Base-by-base conservation (phyloP, 2,888 invertebrate species). In the Watsonalla binaria region DNA sequence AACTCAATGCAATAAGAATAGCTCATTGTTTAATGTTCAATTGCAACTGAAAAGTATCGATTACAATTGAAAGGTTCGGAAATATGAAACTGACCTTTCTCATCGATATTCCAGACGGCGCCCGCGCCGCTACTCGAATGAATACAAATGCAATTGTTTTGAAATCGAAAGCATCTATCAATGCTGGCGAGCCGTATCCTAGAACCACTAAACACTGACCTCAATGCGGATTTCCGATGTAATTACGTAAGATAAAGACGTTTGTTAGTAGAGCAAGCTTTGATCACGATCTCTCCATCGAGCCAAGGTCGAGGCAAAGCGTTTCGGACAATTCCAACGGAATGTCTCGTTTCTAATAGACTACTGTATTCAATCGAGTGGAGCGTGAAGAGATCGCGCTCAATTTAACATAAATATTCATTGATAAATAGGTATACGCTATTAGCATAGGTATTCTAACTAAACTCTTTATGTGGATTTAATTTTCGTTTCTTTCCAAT, bases 191-290 rank as follows among this genome's bases (percentile, higher is more conserved):
- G 61, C 51, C 47, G 54, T 56, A 51, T 51, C 56, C 47, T 53
- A 50, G 54, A 51, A 47, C 53, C 34, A 47, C 24, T 54, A 56
- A 57, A 51, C 53, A 52, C 50, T 56, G 60, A 60, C 65, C 65
- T 61, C 71, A 69, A 76, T 68, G 66, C 77, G 77, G 77, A 79
- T 79, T 76, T 82, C 77, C 79, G 76, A 82, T 61, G 66, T 63
- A 61, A 70, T 68, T 68, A 58, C 60, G 61, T 55, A 68, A 67
- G 57, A 69, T 57, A 61, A 55, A 63, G 70, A 70, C 5, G n/a
- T 6, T 76, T 72, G 70, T 70, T 63, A 66, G 57, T 62, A 68
- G 65, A 67, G 63, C 54, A 52, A 57, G 54, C 73, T 66, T 71
- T 62, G 68, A 58, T 66, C 72, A 71, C 72, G 74, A 70, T 62